These are phyloP conservation scores for Sparidentex hasta DNA, from an alignment of 2,797 vertebrate genomes.

Conservation along the genomic window DNA sequence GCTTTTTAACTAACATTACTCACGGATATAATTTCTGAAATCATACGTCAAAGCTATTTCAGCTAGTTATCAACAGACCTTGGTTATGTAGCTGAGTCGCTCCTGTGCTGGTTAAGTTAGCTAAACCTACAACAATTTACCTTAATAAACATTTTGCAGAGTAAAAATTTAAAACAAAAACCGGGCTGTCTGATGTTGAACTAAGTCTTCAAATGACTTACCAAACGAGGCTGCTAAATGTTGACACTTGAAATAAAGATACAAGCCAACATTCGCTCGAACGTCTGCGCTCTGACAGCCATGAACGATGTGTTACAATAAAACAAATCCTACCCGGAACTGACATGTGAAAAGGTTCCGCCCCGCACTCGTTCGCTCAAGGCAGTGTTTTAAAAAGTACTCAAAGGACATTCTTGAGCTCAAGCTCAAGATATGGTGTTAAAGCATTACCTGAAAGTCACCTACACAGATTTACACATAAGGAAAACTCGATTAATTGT, in stretches of 20 bases:
- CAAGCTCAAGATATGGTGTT: too few relatives aligned
- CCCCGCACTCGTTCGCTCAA: rapidly evolving
- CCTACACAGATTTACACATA: too few relatives aligned
- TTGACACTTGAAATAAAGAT: background rate
- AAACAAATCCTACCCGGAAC: constrained; percentile 54
- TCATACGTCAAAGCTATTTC: too few relatives aligned
- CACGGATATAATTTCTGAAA: too few relatives aligned
- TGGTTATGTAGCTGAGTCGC: too few relatives aligned
- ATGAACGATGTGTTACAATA: constrained; percentile 16
- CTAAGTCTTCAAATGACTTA: background rate
- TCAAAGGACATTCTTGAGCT: too few relatives aligned
- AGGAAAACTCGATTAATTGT: too few relatives aligned
- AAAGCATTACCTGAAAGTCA: too few relatives aligned
- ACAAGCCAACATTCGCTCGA: rapidly evolving
- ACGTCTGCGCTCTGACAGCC: background rate
- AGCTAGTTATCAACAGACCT: background rate
- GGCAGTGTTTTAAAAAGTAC: too few relatives aligned
- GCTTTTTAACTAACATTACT: too few relatives aligned
- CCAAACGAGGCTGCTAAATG: background rate
- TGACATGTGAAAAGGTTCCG: constrained; percentile 17
- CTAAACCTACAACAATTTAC: background rate
- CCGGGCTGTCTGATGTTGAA: rapidly evolving
- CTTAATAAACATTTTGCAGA: background rate
- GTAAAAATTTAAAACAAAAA: background rate
- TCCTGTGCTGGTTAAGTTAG: background rate